Evolutionary conservation across 2,888 invertebrate species (phyloP).

Genomic region (Drosophila tripunctata): DNA sequence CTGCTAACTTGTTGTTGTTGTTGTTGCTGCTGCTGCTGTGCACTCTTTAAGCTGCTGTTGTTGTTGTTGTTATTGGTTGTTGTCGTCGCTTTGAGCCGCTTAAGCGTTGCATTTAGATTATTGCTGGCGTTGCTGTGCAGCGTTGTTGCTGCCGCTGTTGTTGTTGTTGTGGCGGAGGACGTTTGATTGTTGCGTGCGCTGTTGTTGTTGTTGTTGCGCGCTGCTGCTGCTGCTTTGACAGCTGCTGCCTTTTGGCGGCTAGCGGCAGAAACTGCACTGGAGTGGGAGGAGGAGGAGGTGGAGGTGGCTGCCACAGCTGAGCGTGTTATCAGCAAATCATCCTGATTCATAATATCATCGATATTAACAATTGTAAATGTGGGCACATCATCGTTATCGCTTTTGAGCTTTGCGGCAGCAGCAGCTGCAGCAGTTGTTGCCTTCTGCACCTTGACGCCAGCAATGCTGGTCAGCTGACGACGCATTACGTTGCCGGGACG

Average conservation of each 20-base stretch:
- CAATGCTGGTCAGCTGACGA: background rate
- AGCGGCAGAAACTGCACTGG: too few relatives aligned
- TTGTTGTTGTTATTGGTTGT: slow-evolving; percentile 23
- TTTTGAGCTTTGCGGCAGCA: slow-evolving; percentile 1
- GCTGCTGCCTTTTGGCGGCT: too few relatives aligned
- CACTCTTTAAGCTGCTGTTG: too few relatives aligned
- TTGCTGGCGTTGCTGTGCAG: slow-evolving; percentile 12
- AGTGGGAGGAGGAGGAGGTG: too few relatives aligned
- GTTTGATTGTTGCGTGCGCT: slow-evolving; percentile 30
- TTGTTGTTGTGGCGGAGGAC: slow-evolving; percentile 19
- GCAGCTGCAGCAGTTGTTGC: background rate
- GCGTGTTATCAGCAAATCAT: slow-evolving; percentile 78
- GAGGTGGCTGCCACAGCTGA: too few relatives aligned
- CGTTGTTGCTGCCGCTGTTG: background rate
- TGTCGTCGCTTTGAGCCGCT: slow-evolving; percentile 24
- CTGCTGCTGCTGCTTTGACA: slow-evolving; percentile 18
- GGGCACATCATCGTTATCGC: slow-evolving; percentile 80
- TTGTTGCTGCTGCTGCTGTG: slow-evolving; percentile 5
- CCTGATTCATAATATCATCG: slow-evolving; percentile 84
- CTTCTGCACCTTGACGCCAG: slow-evolving; percentile 26
- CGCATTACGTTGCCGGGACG: slow-evolving; percentile 1
- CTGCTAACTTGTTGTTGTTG: slow-evolving; percentile 5
- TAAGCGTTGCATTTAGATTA: slow-evolving; percentile 13
- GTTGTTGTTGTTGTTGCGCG: slow-evolving; percentile 13
- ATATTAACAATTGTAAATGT: slow-evolving; percentile 84